Conservation (phyloP, 2,888 invertebrate species). For the Caenorhabditis sulstoni region DNA sequence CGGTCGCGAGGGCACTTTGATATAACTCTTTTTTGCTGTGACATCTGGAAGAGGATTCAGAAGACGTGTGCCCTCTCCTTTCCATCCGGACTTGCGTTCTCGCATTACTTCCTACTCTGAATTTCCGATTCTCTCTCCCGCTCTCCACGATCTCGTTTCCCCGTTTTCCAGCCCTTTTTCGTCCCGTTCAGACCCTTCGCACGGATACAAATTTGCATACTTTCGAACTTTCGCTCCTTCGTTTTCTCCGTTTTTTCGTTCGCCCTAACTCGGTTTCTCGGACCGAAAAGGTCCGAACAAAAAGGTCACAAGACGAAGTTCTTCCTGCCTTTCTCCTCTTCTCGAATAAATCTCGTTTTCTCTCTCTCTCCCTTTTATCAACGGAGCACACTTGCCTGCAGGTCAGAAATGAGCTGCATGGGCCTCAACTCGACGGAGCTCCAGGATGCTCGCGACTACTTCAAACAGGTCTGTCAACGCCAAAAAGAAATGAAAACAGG, state of each 20-base stretch:
- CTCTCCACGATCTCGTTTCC: background rate
- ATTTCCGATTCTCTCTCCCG: slow-evolving; percentile 26
- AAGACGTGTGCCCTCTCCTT: background rate
- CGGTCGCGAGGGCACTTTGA: no score
- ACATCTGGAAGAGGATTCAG: no score
- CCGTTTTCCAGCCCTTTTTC: background rate
- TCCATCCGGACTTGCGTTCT: background rate
- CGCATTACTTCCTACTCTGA: slow-evolving; percentile 6
- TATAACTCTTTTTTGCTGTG: no score
- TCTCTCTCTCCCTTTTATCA: background rate
- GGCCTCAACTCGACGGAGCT: slow-evolving; percentile 63
- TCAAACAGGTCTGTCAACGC: slow-evolving; percentile 52
- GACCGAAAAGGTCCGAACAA: background rate
- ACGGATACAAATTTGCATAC: no score
- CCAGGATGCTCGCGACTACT: slow-evolving; percentile 63
- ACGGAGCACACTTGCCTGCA: no score
- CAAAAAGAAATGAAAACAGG: no score
- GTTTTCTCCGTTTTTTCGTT: background rate
- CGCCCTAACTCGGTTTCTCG: background rate
- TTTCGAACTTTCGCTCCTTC: background rate
- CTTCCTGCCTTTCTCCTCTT: no score
- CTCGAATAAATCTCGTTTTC: background rate
- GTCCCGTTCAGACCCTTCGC: background rate
- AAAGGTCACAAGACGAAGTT: no score
- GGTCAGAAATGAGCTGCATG: slow-evolving; percentile 54